Evolutionary conservation across 2,888 invertebrate species (phyloP).

Genomic region (Invenusta paracnida): DNA sequence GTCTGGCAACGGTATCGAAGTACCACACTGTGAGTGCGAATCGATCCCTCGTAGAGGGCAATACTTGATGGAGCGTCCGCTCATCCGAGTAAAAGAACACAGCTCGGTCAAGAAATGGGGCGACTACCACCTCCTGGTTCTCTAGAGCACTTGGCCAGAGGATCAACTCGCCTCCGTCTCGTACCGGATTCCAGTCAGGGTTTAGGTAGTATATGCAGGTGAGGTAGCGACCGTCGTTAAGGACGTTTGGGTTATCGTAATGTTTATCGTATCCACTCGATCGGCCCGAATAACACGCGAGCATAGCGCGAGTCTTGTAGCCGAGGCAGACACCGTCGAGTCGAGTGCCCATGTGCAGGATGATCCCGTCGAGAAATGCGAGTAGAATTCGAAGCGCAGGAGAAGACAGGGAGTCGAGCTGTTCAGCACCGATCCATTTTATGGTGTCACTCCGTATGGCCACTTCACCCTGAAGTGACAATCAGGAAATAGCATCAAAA

Average conservation of each 20-base stretch:
- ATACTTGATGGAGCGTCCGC: background rate
- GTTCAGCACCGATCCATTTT: background rate
- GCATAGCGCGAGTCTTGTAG: conserved; percentile 6
- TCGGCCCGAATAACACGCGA: background rate
- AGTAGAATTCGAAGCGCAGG: background rate
- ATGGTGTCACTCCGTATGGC: background rate
- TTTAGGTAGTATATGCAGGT: background rate
- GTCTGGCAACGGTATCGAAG: background rate
- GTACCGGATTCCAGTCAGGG: background rate
- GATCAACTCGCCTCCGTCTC: background rate
- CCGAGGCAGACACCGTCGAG: background rate
- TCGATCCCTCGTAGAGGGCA: background rate
- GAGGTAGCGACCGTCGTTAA: conserved; percentile 7
- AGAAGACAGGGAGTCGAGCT: background rate
- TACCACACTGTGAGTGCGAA: background rate
- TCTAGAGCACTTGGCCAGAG: background rate
- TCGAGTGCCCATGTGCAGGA: background rate
- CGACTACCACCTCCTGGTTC: background rate
- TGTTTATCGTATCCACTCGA: background rate
- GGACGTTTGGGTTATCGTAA: background rate
- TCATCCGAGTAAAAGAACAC: conserved; percentile 9
- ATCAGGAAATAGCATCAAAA: no score
- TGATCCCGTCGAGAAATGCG: background rate
- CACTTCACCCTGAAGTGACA: background rate
- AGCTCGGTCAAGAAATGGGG: background rate